Evolutionary conservation across 2,888 invertebrate genomes (phyloP), one percentile per base, ranked within the genome.

Genomic region (Habroteleia sp.): DNA sequence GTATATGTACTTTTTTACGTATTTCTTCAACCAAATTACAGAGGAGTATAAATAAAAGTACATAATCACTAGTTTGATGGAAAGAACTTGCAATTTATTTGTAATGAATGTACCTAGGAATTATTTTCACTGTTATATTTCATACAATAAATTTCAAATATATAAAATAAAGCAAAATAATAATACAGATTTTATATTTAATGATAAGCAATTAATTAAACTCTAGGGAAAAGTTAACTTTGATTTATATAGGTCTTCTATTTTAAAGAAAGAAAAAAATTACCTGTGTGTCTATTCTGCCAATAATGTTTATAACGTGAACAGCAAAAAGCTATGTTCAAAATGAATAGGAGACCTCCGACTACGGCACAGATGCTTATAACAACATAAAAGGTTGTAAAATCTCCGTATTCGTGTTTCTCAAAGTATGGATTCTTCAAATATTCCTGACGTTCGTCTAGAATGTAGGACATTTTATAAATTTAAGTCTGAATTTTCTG

Each of bases 311-410:
- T 93, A 86, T 96, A 92, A 79, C 92, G 92, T 0, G 96, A 95
- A 86, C 96, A 94, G 84, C 95, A 95, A 85, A 95, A 92, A 25
- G 93, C 91, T 20, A 96, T 90, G 88, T 96, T 96, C 69, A 96
- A 85, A 75, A 95, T 90, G 74, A 96, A 91, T 69, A 97, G 89
- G 13, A 92, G 89, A 5, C 92, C 91, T 54, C 93, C 91, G 79
- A 96, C 87, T 29, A 95, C 90, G 2, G 95, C 92, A 88, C 95
- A 94, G 86, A 96, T 92, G 16, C 94, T 92, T 76, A 96, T 93
- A 10, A 93, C 92, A 80, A 95, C 92, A 90, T 96, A 96, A 90
- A 97, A 96, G 37, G 94, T 92, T n/a, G 94, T 93, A 85, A 94
- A 96, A 89, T 96, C 94, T 71, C 95, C 94, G 88, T 90, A 91